Evolutionary conservation across 2,797 vertebrate genomes (phyloP).

Genomic region (Danio jaintianensis): DNA sequence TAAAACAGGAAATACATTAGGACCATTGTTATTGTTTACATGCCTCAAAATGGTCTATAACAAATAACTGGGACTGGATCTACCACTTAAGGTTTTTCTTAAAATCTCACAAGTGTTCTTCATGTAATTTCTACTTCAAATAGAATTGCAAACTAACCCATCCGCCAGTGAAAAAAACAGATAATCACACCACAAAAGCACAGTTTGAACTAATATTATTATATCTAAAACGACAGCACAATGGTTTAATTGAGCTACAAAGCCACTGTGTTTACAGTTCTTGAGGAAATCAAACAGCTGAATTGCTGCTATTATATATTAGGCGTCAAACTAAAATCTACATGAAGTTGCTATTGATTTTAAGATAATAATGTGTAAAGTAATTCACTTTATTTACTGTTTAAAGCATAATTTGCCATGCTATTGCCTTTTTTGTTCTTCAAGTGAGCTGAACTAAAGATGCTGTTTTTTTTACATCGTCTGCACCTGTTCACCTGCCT

Average conservation of each 20-base stretch:
- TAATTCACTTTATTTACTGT: background rate
- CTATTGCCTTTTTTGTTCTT: background rate
- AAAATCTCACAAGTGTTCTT: no score
- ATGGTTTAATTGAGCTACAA: background rate
- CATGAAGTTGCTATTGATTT: background rate
- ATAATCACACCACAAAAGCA: background rate
- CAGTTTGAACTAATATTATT: background rate
- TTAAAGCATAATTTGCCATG: background rate
- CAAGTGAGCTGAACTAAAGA: background rate
- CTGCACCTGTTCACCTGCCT: constrained; percentile 6
- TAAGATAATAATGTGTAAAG: background rate
- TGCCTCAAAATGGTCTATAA: background rate
- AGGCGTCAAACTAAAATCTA: background rate
- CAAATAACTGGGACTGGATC: background rate
- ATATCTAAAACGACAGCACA: background rate
- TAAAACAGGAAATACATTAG: no score
- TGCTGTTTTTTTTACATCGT: background rate
- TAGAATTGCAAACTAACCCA: background rate
- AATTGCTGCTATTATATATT: background rate
- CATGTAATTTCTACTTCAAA: background rate
- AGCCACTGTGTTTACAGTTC: no score
- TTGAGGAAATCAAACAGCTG: background rate
- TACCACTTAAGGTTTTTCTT: background rate
- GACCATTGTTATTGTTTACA: no score
- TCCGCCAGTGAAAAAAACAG: background rate